phyloP scores from a whole-genome alignment of 2,888 invertebrate species.

The Thymelicus acteon region DNA sequence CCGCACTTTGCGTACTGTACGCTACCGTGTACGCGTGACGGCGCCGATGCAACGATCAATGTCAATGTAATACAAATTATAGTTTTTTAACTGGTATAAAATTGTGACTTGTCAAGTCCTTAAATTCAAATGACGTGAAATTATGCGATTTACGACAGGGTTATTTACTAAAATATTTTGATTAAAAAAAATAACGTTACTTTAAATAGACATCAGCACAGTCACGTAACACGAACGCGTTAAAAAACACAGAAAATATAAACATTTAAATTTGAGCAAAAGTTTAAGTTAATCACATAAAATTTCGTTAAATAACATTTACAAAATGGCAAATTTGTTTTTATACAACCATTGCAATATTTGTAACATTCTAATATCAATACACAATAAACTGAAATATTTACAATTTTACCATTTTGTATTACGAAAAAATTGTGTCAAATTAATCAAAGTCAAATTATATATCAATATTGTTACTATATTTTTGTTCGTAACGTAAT shows the following conservation, averaged over 20 bases:
- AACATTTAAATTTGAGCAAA: background rate
- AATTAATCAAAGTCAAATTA: background rate
- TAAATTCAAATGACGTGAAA: no score
- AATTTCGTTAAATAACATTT: background rate
- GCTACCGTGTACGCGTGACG: background rate
- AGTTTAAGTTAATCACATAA: background rate
- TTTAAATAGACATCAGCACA: background rate
- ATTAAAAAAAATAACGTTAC: no score
- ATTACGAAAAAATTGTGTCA: background rate
- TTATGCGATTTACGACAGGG: no score
- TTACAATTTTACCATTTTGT: conserved; percentile 3
- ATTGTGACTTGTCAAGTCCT: no score
- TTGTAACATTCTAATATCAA: no score
- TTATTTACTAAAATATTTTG: no score
- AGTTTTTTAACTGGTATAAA: no score
- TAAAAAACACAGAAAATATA: background rate
- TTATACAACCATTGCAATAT: no score
- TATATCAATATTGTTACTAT: background rate
- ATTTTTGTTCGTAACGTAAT: conserved; percentile 1
- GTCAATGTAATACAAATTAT: no score
- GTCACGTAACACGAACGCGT: background rate
- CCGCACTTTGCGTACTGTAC: background rate
- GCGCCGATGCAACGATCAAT: background rate
- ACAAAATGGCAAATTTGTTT: background rate
- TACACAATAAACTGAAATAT: background rate